phyloP scores from a whole-genome alignment of 2,113 vertebrate genomes.

The Rhizomys pruinosus region DNA sequence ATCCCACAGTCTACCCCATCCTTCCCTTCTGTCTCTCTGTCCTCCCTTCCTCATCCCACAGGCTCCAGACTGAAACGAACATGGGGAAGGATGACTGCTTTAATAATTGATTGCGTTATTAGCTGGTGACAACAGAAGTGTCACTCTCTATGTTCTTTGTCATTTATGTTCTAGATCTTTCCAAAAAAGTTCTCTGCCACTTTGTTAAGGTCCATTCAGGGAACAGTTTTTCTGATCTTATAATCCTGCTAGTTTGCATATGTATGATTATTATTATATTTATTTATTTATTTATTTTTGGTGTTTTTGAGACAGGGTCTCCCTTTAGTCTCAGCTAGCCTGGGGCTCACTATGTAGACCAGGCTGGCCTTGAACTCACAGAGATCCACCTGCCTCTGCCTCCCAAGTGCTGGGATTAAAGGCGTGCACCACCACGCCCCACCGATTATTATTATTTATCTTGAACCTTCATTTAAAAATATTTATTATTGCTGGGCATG shows the following conservation, averaged over 20 bases:
- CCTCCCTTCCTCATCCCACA: not conserved
- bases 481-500: too few relatives aligned
- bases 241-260: constrained; percentile 67
- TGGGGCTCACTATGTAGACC: too few relatives aligned
- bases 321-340: too few relatives aligned
- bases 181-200: constrained; percentile 67
- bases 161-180: constrained; percentile 64
- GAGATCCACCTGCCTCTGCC: too few relatives aligned
- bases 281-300: too few relatives aligned
- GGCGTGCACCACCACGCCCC: too few relatives aligned
- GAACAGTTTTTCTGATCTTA: constrained; percentile 69
- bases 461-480: not conserved
- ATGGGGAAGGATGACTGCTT: constrained; percentile 49
- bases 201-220: constrained; percentile 67
- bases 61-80: constrained; percentile 12
- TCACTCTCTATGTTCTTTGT: constrained; percentile 68
- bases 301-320: too few relatives aligned
- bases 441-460: too few relatives aligned
- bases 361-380: too few relatives aligned
- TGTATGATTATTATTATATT: constrained; percentile 33
- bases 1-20: too few relatives aligned
- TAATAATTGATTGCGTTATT: constrained; percentile 49
- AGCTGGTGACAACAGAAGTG: constrained; percentile 56
- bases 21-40: too few relatives aligned
- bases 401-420: too few relatives aligned